phyloP scores from a whole-genome alignment of 2,113 vertebrate genomes.

The Empidonax traillii region DNA sequence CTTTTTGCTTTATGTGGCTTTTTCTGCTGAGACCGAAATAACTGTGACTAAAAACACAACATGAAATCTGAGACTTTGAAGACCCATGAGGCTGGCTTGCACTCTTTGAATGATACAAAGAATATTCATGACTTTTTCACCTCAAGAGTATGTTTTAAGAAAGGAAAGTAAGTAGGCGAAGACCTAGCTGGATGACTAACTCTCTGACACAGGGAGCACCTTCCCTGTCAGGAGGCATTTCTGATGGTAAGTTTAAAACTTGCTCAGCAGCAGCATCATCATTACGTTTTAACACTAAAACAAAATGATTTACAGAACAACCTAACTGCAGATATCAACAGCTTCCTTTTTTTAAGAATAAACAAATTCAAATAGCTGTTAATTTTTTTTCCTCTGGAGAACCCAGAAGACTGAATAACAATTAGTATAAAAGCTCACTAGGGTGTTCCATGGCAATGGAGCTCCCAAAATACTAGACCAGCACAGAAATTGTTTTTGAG shows the following conservation, averaged over 20 bases:
- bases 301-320: background rate
- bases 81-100: fast-evolving
- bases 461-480: background rate
- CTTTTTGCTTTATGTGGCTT: background rate
- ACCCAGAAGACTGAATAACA: background rate
- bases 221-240: background rate
- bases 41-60: background rate
- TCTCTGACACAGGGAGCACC: background rate
- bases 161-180: background rate
- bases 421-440: background rate
- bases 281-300: background rate
- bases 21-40: background rate
- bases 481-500: background rate
- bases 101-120: background rate
- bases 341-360: background rate
- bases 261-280: background rate
- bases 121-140: background rate
- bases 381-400: background rate
- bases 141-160: background rate
- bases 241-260: background rate
- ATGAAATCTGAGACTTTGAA: background rate
- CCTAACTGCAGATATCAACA: background rate
- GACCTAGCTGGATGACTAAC: background rate
- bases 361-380: background rate
- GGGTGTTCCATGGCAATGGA: background rate